Conservation (phyloP, 2,113 vertebrate species). For the Seriola rivoliana region DNA sequence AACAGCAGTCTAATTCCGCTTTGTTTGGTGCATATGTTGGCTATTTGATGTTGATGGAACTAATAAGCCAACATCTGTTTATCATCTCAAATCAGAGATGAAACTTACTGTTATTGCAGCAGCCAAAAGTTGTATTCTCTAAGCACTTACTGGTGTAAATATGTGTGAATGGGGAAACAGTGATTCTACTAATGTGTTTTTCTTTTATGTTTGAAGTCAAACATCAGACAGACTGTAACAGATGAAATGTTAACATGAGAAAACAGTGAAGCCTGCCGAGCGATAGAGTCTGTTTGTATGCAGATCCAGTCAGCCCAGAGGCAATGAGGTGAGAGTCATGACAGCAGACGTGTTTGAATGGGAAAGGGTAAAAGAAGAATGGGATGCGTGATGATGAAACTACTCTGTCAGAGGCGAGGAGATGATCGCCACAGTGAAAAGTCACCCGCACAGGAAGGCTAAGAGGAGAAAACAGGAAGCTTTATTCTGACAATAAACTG, state of each 20-base stretch:
- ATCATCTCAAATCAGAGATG: background rate
- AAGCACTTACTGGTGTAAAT: conserved; percentile 3
- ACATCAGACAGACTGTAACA: background rate
- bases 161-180: background rate
- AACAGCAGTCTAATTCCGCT: background rate
- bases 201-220: background rate
- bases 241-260: background rate
- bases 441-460: conserved; percentile 6
- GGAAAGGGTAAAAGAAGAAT: conserved; percentile 30
- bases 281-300: conserved; percentile 17
- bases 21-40: conserved; percentile 17
- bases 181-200: background rate
- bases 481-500: conserved; percentile 46
- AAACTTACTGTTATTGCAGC: background rate
- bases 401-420: conserved; percentile 38
- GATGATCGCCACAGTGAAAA: conserved; percentile 43
- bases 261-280: conserved; percentile 26
- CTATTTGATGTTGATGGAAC: conserved; percentile 13
- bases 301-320: conserved; percentile 31
- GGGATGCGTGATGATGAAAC: conserved; percentile 34
- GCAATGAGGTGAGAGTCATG: conserved; percentile 34
- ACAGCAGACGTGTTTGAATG: conserved; percentile 36
- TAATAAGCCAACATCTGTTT: conserved; percentile 33
- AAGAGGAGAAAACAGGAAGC: conserved; percentile 37
- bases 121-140: background rate